Conservation (phyloP, 2,113 vertebrate genomes). For the Rattus norvegicus region GRCr8 NC_086027.1:79507501-79508000, state of each 20-base stretch:
- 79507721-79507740: background rate
- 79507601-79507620: background rate
- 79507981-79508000: background rate
- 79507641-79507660: background rate
- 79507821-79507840: background rate
- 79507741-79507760: background rate
- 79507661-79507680: background rate
- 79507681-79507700: background rate
- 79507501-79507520: background rate
- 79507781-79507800: background rate
- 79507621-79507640: background rate
- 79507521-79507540: background rate
- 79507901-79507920: background rate
- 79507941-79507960: background rate
- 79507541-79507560: background rate
- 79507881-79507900: background rate
- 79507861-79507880: background rate
- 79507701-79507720: background rate
- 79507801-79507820: slow-evolving; percentile 12
- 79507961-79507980: background rate
- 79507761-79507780: background rate
- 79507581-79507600: background rate
- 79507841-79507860: background rate
- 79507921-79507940: background rate
- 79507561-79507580: slow-evolving; percentile 4